phyloP scores from a whole-genome alignment of 2,888 invertebrate species.

The Notodonta ziczac region DNA sequence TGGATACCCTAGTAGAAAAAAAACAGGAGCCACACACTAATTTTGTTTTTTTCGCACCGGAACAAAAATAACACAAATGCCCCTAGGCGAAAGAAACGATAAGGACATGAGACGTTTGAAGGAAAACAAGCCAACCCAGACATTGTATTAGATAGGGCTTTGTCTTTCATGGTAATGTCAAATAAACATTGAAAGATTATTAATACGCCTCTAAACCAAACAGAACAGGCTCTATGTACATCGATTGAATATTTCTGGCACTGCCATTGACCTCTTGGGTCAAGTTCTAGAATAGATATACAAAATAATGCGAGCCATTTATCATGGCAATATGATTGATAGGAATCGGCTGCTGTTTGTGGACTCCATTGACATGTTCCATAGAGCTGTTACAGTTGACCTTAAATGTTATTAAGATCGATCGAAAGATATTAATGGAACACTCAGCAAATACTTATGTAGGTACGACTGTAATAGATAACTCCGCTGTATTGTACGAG shows the following conservation, averaged over 20 bases:
- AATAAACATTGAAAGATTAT: no score
- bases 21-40: no score
- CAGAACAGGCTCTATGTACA: slow-evolving; percentile 15
- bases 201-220: slow-evolving; percentile 8
- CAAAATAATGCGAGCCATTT: slow-evolving; percentile 34
- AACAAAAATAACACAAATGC: no score
- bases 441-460: neutral
- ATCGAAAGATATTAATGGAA: neutral
- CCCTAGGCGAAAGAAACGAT: no score
- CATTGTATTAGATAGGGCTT: no score
- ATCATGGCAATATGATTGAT: slow-evolving; percentile 43
- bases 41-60: no score
- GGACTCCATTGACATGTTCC: slow-evolving; percentile 30
- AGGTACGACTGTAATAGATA: no score
- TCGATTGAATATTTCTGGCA: slow-evolving; percentile 32
- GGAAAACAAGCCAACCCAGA: no score
- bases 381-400: slow-evolving; percentile 21
- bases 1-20: no score
- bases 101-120: no score
- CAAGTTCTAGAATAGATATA: slow-evolving; percentile 26
- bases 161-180: no score
- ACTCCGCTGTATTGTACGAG: no score
- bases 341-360: slow-evolving; percentile 20
- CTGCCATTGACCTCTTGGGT: slow-evolving; percentile 41
- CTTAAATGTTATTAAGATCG: slow-evolving; percentile 8